phyloP scores from a whole-genome alignment of 2,888 invertebrate species.

The Phortica magna region DNA sequence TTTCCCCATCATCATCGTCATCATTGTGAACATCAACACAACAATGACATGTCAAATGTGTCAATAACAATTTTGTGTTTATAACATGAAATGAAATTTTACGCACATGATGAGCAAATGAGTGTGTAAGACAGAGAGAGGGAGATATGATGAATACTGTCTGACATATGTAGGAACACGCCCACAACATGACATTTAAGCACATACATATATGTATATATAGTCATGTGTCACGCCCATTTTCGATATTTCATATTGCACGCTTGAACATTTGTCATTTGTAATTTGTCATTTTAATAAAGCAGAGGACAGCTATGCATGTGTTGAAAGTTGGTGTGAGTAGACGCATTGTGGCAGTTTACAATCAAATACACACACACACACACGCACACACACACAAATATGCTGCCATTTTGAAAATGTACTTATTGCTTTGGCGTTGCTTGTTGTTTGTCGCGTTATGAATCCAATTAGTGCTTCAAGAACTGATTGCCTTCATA shows the following conservation, averaged over 20 bases:
- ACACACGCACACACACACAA: background rate
- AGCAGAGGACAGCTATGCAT: constrained; percentile 13
- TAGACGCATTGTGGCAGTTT: background rate
- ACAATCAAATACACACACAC: background rate
- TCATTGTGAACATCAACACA: constrained; percentile 30
- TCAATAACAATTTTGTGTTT: constrained; percentile 63
- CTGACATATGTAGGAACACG: constrained; percentile 11
- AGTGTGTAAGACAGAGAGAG: background rate
- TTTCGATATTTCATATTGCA: constrained; percentile 12
- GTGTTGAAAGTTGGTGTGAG: background rate
- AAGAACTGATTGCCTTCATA: constrained; percentile 11
- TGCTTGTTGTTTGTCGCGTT: background rate
- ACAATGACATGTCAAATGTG: constrained; percentile 64
- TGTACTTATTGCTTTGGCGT: background rate
- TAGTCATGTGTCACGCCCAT: background rate
- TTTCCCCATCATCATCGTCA: background rate
- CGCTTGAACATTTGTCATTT: constrained; percentile 40
- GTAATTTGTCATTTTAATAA: constrained; percentile 53
- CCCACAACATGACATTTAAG: constrained; percentile 35
- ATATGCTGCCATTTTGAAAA: constrained; percentile 12
- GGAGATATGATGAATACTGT: background rate
- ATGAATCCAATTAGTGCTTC: constrained; percentile 24
- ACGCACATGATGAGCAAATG: constrained; percentile 10
- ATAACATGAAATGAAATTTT: constrained; percentile 54
- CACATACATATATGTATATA: constrained; percentile 21